Evolutionary conservation across 2,797 vertebrate genomes (phyloP).

Genomic region (Chromis chromis): DNA sequence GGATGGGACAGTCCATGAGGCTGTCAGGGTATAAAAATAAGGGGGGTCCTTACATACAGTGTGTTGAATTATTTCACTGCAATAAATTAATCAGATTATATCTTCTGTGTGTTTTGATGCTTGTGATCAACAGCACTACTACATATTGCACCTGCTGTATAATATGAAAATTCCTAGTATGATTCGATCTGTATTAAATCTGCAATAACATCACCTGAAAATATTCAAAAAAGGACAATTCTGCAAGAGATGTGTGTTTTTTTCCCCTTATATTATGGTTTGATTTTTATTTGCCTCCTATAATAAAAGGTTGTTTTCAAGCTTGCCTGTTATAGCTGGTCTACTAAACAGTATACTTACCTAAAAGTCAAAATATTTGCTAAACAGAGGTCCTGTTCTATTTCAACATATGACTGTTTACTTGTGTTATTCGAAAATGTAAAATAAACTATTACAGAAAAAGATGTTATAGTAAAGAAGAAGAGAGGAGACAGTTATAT

Average conservation of each 20-base stretch:
- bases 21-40: constrained; percentile 5
- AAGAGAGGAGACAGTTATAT: background rate
- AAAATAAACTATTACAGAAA: background rate
- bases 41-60: background rate
- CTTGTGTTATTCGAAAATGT: background rate
- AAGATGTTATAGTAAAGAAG: background rate
- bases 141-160: constrained; percentile 6
- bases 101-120: constrained; percentile 16
- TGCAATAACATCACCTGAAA: background rate
- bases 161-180: background rate
- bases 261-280: background rate
- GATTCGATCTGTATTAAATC: background rate
- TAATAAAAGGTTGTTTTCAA: background rate
- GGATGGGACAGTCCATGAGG: constrained; percentile 19
- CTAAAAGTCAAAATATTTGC: background rate
- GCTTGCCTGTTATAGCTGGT: background rate
- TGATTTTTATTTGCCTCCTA: background rate
- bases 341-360: constrained; percentile 42
- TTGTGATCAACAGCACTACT: background rate
- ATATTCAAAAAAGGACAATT: background rate
- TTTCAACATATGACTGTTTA: constrained; percentile 1
- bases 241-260: background rate
- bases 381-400: background rate
- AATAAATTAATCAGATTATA: constrained; percentile 1
- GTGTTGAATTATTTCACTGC: background rate